Evolutionary conservation across 2,797 vertebrate genomes (phyloP).

Genomic region (Anguilla anguilla): DNA sequence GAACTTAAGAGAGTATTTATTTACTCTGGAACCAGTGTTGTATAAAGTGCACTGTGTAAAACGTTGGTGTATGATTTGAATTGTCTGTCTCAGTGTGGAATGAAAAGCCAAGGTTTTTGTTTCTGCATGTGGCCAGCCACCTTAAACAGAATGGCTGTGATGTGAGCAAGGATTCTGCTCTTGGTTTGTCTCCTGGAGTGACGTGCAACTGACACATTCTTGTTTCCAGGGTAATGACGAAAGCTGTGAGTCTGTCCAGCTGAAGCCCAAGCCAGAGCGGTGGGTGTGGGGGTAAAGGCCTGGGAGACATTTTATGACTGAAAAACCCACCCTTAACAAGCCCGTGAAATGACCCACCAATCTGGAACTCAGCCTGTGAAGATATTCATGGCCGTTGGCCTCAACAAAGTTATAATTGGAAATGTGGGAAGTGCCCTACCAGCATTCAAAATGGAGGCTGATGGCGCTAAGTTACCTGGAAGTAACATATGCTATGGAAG

Average conservation of each 20-base stretch:
- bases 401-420: not conserved
- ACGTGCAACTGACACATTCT: conserved; percentile 52
- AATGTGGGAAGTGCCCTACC: not conserved
- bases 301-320: conserved; percentile 31
- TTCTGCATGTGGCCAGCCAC: not conserved
- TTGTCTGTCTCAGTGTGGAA: not conserved
- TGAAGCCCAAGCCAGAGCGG: conserved; percentile 83
- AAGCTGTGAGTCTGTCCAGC: conserved; percentile 89
- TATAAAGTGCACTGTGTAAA: not conserved
- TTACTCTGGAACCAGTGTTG: not conserved
- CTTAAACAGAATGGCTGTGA: not conserved
- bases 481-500: conserved; percentile 72
- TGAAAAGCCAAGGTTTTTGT: not conserved
- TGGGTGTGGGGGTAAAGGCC: conserved; percentile 75
- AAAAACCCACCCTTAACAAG: not conserved
- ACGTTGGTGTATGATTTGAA: not conserved
- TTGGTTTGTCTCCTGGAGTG: conserved; percentile 43
- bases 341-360: conserved; percentile 6
- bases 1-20: not conserved
- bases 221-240: conserved; percentile 83
- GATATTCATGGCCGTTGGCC: conserved; percentile 21
- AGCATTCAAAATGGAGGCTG: conserved; percentile 54
- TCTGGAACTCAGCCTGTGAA: conserved; percentile 19
- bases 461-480: conserved; percentile 55
- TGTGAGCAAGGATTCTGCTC: conserved; percentile 27